Conservation (phyloP, 2,888 invertebrate species). For the Linnaemya vulpina region DNA sequence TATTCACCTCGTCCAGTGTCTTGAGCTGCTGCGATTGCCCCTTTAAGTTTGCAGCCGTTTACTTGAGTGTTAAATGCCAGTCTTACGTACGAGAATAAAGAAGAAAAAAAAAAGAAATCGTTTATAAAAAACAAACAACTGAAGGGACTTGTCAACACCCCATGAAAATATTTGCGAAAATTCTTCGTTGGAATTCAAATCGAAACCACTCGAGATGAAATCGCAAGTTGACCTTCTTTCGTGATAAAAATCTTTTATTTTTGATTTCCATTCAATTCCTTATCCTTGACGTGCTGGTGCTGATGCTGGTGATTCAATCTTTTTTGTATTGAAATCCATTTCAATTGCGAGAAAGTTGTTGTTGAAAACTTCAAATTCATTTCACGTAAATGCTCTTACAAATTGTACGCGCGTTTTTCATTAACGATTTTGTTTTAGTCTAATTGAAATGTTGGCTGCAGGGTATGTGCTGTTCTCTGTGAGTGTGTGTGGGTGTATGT, state of each 20-base stretch:
- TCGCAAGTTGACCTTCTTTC: conserved; percentile 50
- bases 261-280: conserved; percentile 16
- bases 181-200: conserved; percentile 26
- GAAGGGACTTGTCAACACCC: not conserved
- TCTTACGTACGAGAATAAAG: not conserved
- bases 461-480: no score
- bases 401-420: conserved; percentile 48
- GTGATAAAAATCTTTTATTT: not conserved
- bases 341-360: conserved; percentile 29
- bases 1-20: no score
- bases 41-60: not conserved
- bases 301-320: not conserved
- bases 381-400: conserved; percentile 45
- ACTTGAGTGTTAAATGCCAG: not conserved
- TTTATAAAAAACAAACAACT: not conserved
- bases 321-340: conserved; percentile 35
- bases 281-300: conserved; percentile 2
- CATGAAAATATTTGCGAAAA: not conserved
- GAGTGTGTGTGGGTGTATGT: no score
- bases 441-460: conserved; percentile 50
- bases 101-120: not conserved
- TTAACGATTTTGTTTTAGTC: conserved; percentile 51
- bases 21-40: not conserved
- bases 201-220: conserved; percentile 15
- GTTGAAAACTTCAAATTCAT: conserved; percentile 47